Evolutionary conservation across 2,113 vertebrate genomes (phyloP), one percentile per base, ranked within the genome.

Genomic region (Microcebus griseorufus): DNA sequence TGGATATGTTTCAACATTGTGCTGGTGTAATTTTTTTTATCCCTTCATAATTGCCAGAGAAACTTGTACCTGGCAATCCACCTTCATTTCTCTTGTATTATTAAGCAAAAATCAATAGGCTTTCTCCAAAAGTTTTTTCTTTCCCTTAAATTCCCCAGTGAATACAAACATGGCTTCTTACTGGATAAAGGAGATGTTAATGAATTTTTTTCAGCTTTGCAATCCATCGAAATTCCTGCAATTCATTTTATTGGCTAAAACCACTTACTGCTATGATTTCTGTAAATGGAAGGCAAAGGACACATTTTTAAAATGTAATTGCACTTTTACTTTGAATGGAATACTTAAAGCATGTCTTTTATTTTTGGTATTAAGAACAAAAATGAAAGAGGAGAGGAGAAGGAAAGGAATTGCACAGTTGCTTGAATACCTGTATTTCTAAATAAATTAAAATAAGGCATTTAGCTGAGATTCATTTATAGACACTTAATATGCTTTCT

Each of bases 101-200:
- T 95, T 96, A 96, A 97, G 62, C 93, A 97, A 98, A 96, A 98
- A 96, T 97, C 72, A 93, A 93, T 97, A 78, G 87, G 62, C 88
- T 94, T 97, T 96, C 80, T 70, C 76, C 73, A 91, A 90, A 98
- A 62, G 25, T 69, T 90, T 79, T 60, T 55, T 96, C n/a, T 92
- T 95, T 58, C 53, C 67, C 18, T 60, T 93, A 89, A 95, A 93
- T 92, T 95, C 62, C 96, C 85, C 97, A 88, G 76, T 92, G 39
- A 96, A 80, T 89, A 92, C 17, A 98, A 97, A 92, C 92, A 97
- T 42, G 60, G 90, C 58, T 80, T 88, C 97, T 80, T 88, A 82
- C 65, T 93, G 58, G 27, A 51, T 84, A 85, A 87, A 85, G 23
- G 65, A 78, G 86, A 17, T 94, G 93, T 96, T 94, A 96, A 95